Conservation (phyloP, 2,797 vertebrate genomes). For the Alosa sapidissima region DNA sequence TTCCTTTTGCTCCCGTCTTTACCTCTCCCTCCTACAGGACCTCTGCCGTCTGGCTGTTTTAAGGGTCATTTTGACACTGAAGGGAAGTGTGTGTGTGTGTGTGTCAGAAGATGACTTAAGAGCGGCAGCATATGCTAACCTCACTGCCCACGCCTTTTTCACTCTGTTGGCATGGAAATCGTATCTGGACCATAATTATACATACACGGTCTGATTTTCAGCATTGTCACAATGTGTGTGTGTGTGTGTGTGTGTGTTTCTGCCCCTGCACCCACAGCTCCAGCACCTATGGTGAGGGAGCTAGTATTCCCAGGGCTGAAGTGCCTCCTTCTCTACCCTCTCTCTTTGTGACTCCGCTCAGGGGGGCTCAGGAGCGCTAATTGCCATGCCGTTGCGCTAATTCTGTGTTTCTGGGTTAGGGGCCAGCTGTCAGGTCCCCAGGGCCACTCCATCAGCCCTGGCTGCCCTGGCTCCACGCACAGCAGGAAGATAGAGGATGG, state of each 20-base stretch:
- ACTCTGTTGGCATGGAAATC: not conserved
- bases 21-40: constrained; percentile 30
- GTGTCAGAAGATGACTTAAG: not conserved
- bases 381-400: constrained; percentile 59
- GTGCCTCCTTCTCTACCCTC: constrained; percentile 20
- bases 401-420: constrained; percentile 60
- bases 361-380: constrained; percentile 56
- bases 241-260: not conserved
- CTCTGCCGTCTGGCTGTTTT: not conserved
- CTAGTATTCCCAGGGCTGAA: constrained; percentile 40
- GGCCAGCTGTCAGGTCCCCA: constrained; percentile 55
- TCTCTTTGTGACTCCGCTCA: constrained; percentile 36
- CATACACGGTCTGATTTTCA: not conserved
- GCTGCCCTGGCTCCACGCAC: constrained; percentile 7
- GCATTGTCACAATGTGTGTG: not conserved
- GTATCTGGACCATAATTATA: not conserved
- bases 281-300: constrained; percentile 25
- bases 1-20: constrained; percentile 25
- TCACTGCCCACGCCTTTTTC: not conserved
- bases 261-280: constrained; percentile 17
- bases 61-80: not conserved
- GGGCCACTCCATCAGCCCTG: constrained; percentile 39
- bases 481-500: constrained; percentile 18
- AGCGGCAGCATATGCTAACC: not conserved
- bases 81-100: not conserved